A percentile compares a stretch with the other conserved stretches of the same genome.
Conservation (phyloP, 2,888 invertebrate genomes). For the Ophioninae sp. region DNA sequence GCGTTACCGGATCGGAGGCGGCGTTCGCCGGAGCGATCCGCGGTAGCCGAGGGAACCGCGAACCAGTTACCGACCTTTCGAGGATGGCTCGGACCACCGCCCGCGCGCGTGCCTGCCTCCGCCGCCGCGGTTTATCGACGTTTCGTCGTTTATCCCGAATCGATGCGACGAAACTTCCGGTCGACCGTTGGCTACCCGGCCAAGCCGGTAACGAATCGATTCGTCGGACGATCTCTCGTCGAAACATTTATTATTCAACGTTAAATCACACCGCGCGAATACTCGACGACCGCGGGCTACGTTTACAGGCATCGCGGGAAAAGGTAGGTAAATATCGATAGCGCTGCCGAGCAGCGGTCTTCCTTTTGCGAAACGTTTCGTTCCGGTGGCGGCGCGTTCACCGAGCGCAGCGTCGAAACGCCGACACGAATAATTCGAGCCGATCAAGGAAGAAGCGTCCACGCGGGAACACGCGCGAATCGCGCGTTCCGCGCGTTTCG, state of each 20-base stretch:
- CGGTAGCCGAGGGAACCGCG: too few species aligned
- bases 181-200: constrained; percentile 8
- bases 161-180: too few species aligned
- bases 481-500: background rate
- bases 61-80: too few species aligned
- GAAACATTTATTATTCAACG: constrained; percentile 49
- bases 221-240: constrained; percentile 15
- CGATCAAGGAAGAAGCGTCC: constrained; percentile 43
- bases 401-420: constrained; percentile 32
- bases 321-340: constrained; percentile 22
- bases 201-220: background rate
- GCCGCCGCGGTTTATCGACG: too few species aligned
- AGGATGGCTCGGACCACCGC: too few species aligned
- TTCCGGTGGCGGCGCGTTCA: too few species aligned
- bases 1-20: too few species aligned
- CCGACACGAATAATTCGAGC: constrained; percentile 54
- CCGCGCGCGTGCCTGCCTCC: too few species aligned
- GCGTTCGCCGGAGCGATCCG: too few species aligned
- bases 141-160: too few species aligned
- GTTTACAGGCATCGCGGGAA: constrained; percentile 8
- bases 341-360: constrained; percentile 29
- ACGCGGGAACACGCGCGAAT: too few species aligned
- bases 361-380: too few species aligned
- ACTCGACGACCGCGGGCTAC: constrained; percentile 16
- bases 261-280: constrained; percentile 45